phyloP scores from a whole-genome alignment of 2,113 vertebrate species.

The Stercorarius parasiticus region DNA sequence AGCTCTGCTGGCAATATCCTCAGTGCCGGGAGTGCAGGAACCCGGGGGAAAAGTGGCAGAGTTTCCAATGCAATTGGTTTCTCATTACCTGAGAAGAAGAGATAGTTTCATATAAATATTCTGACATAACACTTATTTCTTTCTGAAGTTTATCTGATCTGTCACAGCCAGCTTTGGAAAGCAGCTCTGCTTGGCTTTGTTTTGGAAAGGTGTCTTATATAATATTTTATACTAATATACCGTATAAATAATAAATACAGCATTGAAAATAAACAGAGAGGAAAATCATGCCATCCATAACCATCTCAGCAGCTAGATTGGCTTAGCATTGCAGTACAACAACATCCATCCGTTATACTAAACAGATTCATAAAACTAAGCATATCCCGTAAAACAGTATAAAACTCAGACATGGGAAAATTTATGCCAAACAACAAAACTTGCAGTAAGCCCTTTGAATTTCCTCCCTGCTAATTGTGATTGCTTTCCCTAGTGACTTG shows the following conservation, averaged over 20 bases:
- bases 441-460: background rate
- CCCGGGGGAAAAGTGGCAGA: background rate
- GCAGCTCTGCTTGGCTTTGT: background rate
- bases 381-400: background rate
- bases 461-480: background rate
- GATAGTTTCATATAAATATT: slow-evolving; percentile 19
- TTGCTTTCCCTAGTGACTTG: background rate
- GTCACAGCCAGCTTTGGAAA: slow-evolving; percentile 11
- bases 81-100: slow-evolving; percentile 14
- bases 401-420: background rate
- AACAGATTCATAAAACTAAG: slow-evolving; percentile 27
- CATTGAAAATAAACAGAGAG: slow-evolving; percentile 10
- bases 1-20: background rate
- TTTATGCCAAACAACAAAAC: background rate
- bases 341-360: background rate
- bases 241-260: slow-evolving; percentile 42
- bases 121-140: background rate
- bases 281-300: slow-evolving; percentile 7
- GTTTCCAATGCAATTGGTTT: slow-evolving; percentile 13
- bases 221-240: slow-evolving; percentile 6
- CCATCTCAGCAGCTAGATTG: background rate
- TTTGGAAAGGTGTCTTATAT: background rate
- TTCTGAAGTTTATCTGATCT: slow-evolving; percentile 8
- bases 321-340: background rate
- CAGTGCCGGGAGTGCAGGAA: background rate